Evolutionary conservation across 2,888 invertebrate genomes (phyloP), one percentile per base, ranked within the genome.

Genomic region (Euclidia mi): DNA sequence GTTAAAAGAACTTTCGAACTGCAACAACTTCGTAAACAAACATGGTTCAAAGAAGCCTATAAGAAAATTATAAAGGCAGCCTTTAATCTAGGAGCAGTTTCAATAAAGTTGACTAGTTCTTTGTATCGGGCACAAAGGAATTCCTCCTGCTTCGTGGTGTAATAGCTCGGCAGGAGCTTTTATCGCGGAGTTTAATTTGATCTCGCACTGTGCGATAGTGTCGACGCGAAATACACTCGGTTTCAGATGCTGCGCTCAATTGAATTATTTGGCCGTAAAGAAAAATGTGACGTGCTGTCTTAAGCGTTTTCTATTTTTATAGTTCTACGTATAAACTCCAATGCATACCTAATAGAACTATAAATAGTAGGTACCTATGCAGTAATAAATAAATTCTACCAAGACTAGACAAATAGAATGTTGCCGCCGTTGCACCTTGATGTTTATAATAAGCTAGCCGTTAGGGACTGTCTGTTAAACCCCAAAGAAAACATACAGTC

Each of bases 61-160:
- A 35, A 50, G 56, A 65, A 57, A 64, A 57, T 65, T 31, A 29
- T 46, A 53, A 52, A 59, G 40, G 46, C 37, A 40, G 28, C 12
- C 35, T 44, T 64, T 64, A 60, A 65, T 71, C 52, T 60, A 52
- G 17, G 31, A 61, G 52, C 40, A 71, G 63, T 67, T 76, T 72
- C 73, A 76, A 76, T 75, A 76, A 56, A 68, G 61, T 62, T 58
- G 59, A 60, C 65, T 63, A 51, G 56, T 74, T 69, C 76, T 69
- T 79, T 79, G 79, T 79, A 52, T 62, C 52, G 58, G 17, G 41
- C 37, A 76, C 77, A 79, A 79, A 71, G 71, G 73, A 69, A 71
- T 70, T 62, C 56, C 46, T 38, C 46, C 46, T 37, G 49, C 57
- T 57, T 50, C 31, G 34, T 41, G 51, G 43, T 50, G 43, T 56